phyloP scores from a whole-genome alignment of 2,888 invertebrate species.

The Diarsia rubi region DNA sequence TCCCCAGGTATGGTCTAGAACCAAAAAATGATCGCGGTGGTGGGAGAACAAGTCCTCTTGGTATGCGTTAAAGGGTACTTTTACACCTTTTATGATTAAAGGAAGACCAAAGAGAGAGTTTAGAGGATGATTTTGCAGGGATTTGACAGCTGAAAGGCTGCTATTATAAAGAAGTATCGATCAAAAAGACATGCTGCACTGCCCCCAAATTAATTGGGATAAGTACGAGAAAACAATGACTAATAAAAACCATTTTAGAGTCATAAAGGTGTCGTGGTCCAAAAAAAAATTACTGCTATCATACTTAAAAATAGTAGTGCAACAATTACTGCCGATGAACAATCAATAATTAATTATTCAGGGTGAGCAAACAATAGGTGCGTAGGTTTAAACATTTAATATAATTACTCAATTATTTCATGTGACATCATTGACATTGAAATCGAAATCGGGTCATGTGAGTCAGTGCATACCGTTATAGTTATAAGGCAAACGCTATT shows the following conservation, averaged over 20 bases:
- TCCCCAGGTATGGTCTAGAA: too few relatives aligned
- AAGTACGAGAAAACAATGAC: not conserved
- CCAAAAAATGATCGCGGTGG: too few relatives aligned
- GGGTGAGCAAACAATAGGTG: conserved; percentile 44
- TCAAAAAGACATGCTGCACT: not conserved
- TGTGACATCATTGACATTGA: conserved; percentile 37
- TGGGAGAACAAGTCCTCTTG: too few relatives aligned
- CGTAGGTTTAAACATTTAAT: conserved; percentile 44
- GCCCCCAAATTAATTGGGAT: not conserved
- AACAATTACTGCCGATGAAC: conserved; percentile 6
- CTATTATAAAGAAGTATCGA: not conserved
- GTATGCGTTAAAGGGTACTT: too few relatives aligned
- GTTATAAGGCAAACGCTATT: conserved; percentile 13
- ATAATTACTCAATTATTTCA: conserved; percentile 32
- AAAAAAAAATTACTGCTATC: not conserved
- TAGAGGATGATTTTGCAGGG: not conserved
- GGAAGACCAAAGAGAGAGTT: not conserved
- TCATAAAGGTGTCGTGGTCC: not conserved
- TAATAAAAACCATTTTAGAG: not conserved
- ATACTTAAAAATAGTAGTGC: not conserved
- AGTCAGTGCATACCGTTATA: conserved; percentile 14
- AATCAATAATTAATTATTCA: conserved; percentile 21
- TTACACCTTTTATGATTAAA: too few relatives aligned
- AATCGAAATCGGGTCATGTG: conserved; percentile 23
- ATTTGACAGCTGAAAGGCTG: not conserved